Conservation (phyloP, 2,113 vertebrate species). For the Syrmaticus mikado region DNA sequence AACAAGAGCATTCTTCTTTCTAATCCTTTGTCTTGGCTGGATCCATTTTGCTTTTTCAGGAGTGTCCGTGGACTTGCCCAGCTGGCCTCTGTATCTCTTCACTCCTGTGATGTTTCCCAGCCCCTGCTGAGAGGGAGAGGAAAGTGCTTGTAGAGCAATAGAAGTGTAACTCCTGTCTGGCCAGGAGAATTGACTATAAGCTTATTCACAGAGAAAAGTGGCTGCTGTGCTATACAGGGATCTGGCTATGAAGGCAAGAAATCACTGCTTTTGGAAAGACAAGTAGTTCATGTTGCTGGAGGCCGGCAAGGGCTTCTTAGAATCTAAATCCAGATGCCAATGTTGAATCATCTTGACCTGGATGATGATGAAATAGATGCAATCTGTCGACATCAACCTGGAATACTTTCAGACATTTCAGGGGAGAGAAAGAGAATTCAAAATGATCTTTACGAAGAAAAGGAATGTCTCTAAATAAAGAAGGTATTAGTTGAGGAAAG, state of each 20-base stretch:
- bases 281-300: background rate
- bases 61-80: background rate
- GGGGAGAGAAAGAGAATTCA: background rate
- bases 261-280: background rate
- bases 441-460: background rate
- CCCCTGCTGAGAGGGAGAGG: background rate
- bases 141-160: background rate
- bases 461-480: background rate
- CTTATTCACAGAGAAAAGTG: background rate
- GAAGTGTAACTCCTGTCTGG: background rate
- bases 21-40: background rate
- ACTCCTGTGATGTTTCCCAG: background rate
- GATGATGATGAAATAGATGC: slow-evolving; percentile 7
- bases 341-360: background rate
- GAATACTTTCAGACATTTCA: background rate
- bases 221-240: background rate
- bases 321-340: background rate
- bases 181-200: background rate
- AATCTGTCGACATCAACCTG: background rate
- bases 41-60: background rate
- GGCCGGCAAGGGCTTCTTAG: background rate
- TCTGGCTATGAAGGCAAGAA: background rate
- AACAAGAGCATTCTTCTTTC: background rate
- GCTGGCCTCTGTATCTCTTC: background rate
- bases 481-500: background rate